Percentiles rank a stretch among this genome's conserved stretches.
Conservation (phyloP, 2,113 vertebrate species). For the Coptodon rendalli region DNA sequence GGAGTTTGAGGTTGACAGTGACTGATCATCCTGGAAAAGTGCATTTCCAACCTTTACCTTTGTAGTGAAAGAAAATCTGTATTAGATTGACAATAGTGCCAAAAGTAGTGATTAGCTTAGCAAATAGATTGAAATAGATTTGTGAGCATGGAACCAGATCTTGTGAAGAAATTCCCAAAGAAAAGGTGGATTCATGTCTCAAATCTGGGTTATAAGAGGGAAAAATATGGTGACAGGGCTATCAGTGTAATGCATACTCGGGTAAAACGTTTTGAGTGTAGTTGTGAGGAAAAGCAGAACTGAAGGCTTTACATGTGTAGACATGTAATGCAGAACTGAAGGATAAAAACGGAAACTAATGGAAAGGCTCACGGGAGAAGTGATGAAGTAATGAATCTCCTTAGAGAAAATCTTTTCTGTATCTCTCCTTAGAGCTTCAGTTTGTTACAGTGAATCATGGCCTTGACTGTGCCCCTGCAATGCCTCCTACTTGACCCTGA, state of each 20-base stretch:
- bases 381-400: not conserved
- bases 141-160: not conserved
- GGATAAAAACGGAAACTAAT: not conserved
- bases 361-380: not conserved
- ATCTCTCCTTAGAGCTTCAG: not conserved
- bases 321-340: accelerated
- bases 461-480: not conserved
- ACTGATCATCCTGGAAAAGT: not conserved
- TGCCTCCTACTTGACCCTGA: not conserved
- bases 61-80: not conserved
- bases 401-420: not conserved
- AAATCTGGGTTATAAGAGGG: not conserved
- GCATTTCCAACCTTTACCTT: not conserved
- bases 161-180: not conserved
- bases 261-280: not conserved
- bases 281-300: not conserved
- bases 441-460: not conserved
- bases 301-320: not conserved
- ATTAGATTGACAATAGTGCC: not conserved
- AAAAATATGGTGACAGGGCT: not conserved
- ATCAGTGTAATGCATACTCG: not conserved
- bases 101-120: not conserved
- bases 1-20: not conserved
- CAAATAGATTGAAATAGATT: not conserved
- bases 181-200: not conserved